Conservation (phyloP, 1,140 invertebrate species). For the Bombus picipes region DNA sequence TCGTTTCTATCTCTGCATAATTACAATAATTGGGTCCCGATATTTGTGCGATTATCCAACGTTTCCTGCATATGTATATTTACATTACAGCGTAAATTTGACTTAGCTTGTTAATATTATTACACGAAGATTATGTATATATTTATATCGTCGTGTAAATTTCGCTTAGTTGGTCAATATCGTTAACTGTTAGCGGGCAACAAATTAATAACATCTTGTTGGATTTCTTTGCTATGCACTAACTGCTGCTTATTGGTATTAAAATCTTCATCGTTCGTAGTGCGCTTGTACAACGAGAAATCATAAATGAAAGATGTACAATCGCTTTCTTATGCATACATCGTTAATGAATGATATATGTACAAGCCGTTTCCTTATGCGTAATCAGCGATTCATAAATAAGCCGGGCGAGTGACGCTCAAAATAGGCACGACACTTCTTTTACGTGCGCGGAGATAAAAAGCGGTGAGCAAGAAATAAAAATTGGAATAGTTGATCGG, state of each 20-base stretch:
- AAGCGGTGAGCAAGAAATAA: background rate
- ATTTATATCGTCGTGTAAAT: background rate
- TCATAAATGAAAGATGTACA: background rate
- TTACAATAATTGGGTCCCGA: too few relatives aligned
- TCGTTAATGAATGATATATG: background rate
- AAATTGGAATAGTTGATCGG: background rate
- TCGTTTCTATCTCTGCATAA: too few relatives aligned
- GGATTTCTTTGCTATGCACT: background rate
- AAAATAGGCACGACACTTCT: background rate
- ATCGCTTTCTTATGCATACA: background rate
- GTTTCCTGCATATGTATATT: too few relatives aligned
- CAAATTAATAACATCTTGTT: background rate
- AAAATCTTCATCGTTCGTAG: background rate
- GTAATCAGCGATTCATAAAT: background rate
- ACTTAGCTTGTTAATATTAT: background rate
- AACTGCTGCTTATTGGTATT: too few relatives aligned
- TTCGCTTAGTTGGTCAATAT: background rate
- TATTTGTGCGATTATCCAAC: too few relatives aligned
- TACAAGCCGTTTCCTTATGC: background rate
- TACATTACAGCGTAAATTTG: background rate
- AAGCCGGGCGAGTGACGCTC: background rate
- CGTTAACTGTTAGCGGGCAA: background rate
- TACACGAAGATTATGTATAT: background rate
- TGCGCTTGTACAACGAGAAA: too few relatives aligned
- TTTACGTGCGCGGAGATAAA: background rate